phyloP scores from a whole-genome alignment of 2,113 vertebrate species.

The Patagioenas fasciata region DNA sequence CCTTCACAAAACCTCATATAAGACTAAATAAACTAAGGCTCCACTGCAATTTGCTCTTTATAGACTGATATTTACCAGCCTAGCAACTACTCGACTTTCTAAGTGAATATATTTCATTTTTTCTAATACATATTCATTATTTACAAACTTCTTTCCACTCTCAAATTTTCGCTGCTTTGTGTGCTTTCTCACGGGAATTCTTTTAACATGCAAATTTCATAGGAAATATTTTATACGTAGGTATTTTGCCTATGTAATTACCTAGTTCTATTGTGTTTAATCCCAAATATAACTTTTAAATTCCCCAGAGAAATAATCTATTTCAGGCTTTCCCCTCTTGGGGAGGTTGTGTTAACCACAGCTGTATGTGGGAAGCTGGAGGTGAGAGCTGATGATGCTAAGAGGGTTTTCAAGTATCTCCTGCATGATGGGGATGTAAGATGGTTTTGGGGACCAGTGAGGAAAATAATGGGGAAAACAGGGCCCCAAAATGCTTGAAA shows the following conservation, averaged over 20 bases:
- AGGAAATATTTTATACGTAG: slow-evolving; percentile 1
- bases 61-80: slow-evolving; percentile 69
- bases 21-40: slow-evolving; percentile 42
- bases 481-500: neutral
- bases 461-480: neutral
- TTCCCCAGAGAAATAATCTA: neutral
- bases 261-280: slow-evolving; percentile 32
- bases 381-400: neutral
- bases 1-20: neutral
- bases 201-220: slow-evolving; percentile 55
- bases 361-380: accelerated
- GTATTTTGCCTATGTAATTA: slow-evolving; percentile 45
- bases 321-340: neutral
- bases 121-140: slow-evolving; percentile 68
- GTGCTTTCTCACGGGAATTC: slow-evolving; percentile 17
- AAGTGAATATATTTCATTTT: slow-evolving; percentile 58
- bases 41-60: slow-evolving; percentile 48
- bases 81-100: slow-evolving; percentile 40
- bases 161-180: slow-evolving; percentile 50
- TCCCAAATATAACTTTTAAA: slow-evolving; percentile 63
- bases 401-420: neutral
- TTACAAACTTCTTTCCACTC: slow-evolving; percentile 69
- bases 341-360: neutral
- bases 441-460: neutral
- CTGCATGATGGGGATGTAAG: neutral